Base-by-base conservation (phyloP, 2,797 vertebrate genomes). In the Pampus argenteus region DNA sequence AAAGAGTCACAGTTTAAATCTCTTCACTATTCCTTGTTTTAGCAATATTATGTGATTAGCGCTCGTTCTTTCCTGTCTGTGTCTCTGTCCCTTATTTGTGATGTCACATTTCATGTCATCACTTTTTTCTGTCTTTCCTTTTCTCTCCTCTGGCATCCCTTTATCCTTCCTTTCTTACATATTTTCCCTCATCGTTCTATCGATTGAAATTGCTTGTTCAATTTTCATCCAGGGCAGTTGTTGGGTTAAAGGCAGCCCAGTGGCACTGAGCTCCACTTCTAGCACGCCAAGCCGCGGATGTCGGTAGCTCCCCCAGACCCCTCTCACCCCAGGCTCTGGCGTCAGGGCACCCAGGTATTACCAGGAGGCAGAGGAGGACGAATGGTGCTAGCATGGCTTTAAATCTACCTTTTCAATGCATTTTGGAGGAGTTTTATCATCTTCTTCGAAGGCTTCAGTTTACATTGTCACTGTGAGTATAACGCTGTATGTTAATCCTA, bases 371-470 rank as follows among this genome's bases (percentile, higher is more conserved):
- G 95, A 97, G 25, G 94, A 95, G 88, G 96, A 97, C 10, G 95
- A 97, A 93, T 97, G 98, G 97, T 98, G 97, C 97, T 99, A 99
- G 95, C 94, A 93, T 94, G 94, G 81, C 93, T 94, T 92, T 88
- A 89, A 86, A 88, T 64, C 77, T 76, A 81, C 65, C 66, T 88
- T 89, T 89, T 74, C 76, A 86, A 85, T 89, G 84, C 86, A 86
- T 93, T 89, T 90, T 81, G n/a, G n/a, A n/a, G n/a, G n/a, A n/a
- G 96, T 97, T 98, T 96, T 97, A 97, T 97, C 96, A 97, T 97
- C 97, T 90, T 91, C 67, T 88, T 87, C 81, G 87, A 90, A 83
- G 79, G 87, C 85, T 90, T 88, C 83, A 76, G 62, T 90, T 94
- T 84, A 89, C 81, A 87, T 89, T 77, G 66, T 93, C 82, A 86